phyloP scores from a whole-genome alignment of 2,113 vertebrate genomes.

The Coregonus clupeaformis region DNA sequence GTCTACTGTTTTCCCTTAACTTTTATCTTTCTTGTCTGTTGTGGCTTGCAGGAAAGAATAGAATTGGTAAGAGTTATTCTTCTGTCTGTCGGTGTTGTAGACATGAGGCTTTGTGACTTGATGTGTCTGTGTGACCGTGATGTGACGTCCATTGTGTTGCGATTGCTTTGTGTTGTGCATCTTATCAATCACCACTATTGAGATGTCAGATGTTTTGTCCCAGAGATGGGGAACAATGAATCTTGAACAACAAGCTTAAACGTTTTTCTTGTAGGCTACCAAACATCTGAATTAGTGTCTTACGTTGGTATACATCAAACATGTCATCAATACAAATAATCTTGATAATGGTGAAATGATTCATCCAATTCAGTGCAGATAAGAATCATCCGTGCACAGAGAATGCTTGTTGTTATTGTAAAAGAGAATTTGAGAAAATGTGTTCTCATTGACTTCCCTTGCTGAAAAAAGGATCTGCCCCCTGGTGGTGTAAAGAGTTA shows the following conservation, averaged over 20 bases:
- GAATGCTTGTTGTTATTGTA: too few species aligned
- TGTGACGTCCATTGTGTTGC: neutral
- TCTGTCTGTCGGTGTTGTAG: neutral
- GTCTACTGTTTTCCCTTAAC: conserved; percentile 19
- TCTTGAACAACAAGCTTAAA: conserved; percentile 20
- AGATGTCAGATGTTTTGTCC: conserved; percentile 46
- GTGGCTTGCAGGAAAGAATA: conserved; percentile 79
- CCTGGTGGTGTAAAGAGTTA: conserved; percentile 2
- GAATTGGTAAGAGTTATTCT: conserved; percentile 80
- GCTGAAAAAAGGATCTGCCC: neutral
- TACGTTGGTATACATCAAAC: too few species aligned
- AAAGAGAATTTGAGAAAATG: too few species aligned
- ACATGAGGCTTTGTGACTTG: neutral
- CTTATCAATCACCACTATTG: conserved; percentile 57
- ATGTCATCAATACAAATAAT: too few species aligned
- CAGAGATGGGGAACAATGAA: conserved; percentile 21
- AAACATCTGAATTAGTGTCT: too few species aligned
- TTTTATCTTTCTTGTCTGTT: conserved; percentile 49
- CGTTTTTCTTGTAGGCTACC: too few species aligned
- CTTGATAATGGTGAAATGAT: too few species aligned
- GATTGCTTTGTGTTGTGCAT: conserved; percentile 39
- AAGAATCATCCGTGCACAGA: too few species aligned
- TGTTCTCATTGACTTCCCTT: too few species aligned
- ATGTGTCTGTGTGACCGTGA: neutral
- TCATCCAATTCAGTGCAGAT: too few species aligned